These are phyloP conservation scores for Papilio polyxenes DNA, from an alignment of 1,140 invertebrate species.

Conservation along the genomic window DNA sequence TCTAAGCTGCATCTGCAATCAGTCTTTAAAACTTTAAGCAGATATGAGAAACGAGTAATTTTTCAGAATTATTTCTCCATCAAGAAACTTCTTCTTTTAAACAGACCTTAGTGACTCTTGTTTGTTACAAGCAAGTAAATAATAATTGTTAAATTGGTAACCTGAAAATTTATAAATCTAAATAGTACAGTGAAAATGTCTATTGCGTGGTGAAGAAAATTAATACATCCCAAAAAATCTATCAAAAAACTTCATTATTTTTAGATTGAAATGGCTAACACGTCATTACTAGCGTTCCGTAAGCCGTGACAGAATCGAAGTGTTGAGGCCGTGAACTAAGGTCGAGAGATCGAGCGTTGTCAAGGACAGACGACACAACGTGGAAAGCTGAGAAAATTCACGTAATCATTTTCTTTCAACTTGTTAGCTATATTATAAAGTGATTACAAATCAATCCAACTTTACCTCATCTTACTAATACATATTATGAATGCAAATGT, in stretches of 20 bases:
- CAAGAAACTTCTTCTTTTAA: no score
- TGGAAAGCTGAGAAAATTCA: neutral
- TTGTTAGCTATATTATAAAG: neutral
- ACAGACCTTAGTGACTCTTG: no score
- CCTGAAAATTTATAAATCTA: no score
- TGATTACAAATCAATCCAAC: neutral
- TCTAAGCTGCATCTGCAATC: no score
- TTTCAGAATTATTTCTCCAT: no score
- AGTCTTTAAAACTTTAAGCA: no score
- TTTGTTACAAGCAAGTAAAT: no score
- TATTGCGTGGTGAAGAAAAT: neutral
- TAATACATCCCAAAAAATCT: neutral
- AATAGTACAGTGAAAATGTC: neutral
- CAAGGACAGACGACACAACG: conserved; percentile 2
- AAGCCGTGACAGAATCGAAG: conserved; percentile 1
- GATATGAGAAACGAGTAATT: no score
- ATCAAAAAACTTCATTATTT: neutral
- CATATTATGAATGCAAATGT: no score
- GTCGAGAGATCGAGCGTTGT: conserved; percentile 11
- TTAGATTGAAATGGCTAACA: neutral
- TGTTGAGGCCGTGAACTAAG: conserved; percentile 17
- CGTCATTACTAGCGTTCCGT: neutral
- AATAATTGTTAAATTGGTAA: no score
- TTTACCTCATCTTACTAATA: neutral
- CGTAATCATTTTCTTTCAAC: conserved; percentile 18